Conservation (phyloP, 2,113 vertebrate species). For the Ploceus nigricollis region DNA sequence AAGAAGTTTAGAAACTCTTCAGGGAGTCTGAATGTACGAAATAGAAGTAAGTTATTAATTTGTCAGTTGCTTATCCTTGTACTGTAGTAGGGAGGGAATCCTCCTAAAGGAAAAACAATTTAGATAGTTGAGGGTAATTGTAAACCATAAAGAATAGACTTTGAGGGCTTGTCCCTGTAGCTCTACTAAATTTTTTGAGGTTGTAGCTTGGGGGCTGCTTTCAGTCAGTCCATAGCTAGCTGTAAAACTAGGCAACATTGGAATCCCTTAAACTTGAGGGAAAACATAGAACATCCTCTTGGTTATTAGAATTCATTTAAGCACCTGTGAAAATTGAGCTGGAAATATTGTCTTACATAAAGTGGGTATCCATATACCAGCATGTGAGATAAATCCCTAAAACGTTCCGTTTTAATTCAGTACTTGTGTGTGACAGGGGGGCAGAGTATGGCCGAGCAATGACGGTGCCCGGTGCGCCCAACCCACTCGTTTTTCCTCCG, state of each 20-base stretch:
- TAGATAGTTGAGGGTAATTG: background rate
- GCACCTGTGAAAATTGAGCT: background rate
- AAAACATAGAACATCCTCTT: rapidly evolving
- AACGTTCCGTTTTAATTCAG: background rate
- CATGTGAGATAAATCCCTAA: background rate
- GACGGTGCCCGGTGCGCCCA: background rate
- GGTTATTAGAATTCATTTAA: background rate
- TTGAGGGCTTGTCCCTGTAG: background rate
- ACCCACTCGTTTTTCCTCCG: rapidly evolving
- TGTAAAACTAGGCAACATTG: background rate
- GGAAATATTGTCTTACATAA: rapidly evolving
- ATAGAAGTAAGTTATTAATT: background rate
- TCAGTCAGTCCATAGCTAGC: background rate
- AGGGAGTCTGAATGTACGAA: background rate
- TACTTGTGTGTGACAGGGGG: rapidly evolving
- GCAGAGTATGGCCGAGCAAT: background rate
- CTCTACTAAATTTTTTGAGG: background rate
- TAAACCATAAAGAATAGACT: background rate
- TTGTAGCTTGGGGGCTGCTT: background rate
- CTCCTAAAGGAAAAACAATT: background rate
- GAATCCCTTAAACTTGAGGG: background rate
- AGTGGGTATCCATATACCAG: rapidly evolving
- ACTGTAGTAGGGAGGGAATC: background rate
- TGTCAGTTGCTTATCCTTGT: background rate
- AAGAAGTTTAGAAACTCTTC: background rate